These are phyloP conservation scores for Clarias laeviceps DNA, from an alignment of 2,797 vertebrate species.

Conservation along the genomic window DNA sequence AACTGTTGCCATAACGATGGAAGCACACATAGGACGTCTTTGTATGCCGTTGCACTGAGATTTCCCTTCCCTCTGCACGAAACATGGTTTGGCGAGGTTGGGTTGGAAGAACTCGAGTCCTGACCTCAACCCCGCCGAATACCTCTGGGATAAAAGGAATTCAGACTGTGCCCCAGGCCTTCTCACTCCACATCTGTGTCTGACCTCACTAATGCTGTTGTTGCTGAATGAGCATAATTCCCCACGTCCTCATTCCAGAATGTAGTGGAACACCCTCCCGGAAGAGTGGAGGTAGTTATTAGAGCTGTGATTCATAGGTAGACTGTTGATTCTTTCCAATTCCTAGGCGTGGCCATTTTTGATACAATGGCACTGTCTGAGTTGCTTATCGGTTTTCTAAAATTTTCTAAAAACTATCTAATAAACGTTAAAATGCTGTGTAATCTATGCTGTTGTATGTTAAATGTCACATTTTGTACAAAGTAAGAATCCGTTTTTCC, in stretches of 20 bases:
- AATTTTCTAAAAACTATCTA: too few species aligned
- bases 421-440: too few species aligned
- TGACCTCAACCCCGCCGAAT: neutral
- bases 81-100: neutral
- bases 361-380: too few species aligned
- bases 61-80: neutral
- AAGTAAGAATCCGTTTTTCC: too few species aligned
- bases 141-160: neutral
- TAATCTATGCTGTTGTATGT: too few species aligned
- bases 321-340: too few species aligned
- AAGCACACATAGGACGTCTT: neutral
- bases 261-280: neutral
- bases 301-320: too few species aligned
- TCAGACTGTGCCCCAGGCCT: neutral
- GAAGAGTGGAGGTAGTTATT: neutral
- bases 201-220: neutral
- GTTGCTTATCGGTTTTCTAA: too few species aligned
- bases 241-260: neutral
- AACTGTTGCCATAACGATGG: neutral
- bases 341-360: too few species aligned
- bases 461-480: too few species aligned
- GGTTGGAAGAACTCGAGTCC: neutral
- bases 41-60: neutral
- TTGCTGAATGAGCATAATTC: neutral
- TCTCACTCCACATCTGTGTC: neutral